Evolutionary conservation across 2,888 invertebrate species (phyloP).

Genomic region (Dasypolia templi): DNA sequence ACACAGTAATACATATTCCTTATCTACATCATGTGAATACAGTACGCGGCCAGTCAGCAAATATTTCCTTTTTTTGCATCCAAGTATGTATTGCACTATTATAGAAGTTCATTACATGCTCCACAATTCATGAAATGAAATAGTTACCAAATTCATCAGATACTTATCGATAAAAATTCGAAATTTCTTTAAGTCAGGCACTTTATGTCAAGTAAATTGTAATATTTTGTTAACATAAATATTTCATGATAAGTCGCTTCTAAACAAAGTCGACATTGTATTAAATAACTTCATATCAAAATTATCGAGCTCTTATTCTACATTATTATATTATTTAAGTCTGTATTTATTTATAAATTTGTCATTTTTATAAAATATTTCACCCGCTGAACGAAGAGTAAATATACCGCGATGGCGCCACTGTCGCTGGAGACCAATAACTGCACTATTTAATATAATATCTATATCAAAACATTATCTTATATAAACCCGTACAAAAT

Average conservation of each 20-base stretch:
- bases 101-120: conserved; percentile 4
- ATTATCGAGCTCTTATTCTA: conserved; percentile 60
- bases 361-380: conserved; percentile 68
- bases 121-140: conserved; percentile 21
- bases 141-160: conserved; percentile 38
- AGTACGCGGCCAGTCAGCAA: conserved; percentile 31
- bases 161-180: conserved; percentile 44
- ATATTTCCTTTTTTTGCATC: background rate
- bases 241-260: conserved; percentile 36
- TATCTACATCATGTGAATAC: conserved; percentile 42
- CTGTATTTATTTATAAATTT: conserved; percentile 66
- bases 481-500: conserved; percentile 49
- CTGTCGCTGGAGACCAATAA: conserved; percentile 34
- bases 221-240: conserved; percentile 31
- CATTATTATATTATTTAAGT: conserved; percentile 56
- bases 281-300: conserved; percentile 66
- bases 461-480: conserved; percentile 32
- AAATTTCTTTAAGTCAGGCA: conserved; percentile 63
- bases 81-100: conserved; percentile 14
- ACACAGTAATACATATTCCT: conserved; percentile 46
- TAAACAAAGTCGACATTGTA: conserved; percentile 43
- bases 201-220: conserved; percentile 50
- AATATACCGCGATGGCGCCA: conserved; percentile 30
- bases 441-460: conserved; percentile 32
- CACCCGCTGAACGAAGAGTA: conserved; percentile 29